Evolutionary conservation across 2,888 invertebrate genomes (phyloP).

Genomic region (Dryococelus australis): DNA sequence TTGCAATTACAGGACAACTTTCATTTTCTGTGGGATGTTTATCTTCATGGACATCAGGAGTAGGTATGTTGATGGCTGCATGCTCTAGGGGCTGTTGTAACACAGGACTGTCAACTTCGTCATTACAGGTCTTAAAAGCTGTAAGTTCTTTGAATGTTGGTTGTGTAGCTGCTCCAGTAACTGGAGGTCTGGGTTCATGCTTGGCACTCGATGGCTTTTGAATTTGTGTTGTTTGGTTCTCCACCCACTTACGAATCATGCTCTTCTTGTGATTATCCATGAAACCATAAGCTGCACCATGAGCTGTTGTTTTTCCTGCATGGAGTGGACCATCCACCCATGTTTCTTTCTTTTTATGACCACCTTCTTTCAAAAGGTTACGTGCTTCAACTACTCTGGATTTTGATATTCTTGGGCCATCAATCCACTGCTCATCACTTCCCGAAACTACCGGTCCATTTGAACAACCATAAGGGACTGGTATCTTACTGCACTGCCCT

Average conservation of each 20-base stretch:
- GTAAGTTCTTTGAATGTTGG: slow-evolving; percentile 64
- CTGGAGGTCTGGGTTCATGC: slow-evolving; percentile 40
- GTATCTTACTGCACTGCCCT: slow-evolving; percentile 36
- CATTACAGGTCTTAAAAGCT: slow-evolving; percentile 69
- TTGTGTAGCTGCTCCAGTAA: slow-evolving; percentile 50
- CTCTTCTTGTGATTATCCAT: slow-evolving; percentile 93
- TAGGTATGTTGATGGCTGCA: background rate
- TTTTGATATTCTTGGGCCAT: slow-evolving; percentile 90
- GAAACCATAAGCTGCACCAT: slow-evolving; percentile 77
- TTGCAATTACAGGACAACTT: background rate
- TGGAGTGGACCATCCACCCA: slow-evolving; percentile 97
- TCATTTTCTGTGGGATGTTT: background rate
- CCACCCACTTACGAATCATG: slow-evolving; percentile 94
- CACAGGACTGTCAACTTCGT: slow-evolving; percentile 52
- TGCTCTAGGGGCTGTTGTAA: background rate
- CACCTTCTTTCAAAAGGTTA: slow-evolving; percentile 78
- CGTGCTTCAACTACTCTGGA: slow-evolving; percentile 81
- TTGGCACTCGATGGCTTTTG: slow-evolving; percentile 56
- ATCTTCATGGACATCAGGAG: background rate
- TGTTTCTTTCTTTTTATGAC: slow-evolving; percentile 84
- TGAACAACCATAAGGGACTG: slow-evolving; percentile 31
- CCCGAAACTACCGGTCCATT: slow-evolving; percentile 55
- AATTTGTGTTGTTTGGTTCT: slow-evolving; percentile 86
- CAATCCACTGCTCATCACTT: slow-evolving; percentile 95
- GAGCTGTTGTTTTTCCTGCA: slow-evolving; percentile 61